Evolutionary conservation across 2,888 invertebrate genomes (phyloP), one percentile per base, ranked within the genome.

Genomic region (Erebia ligea): DNA sequence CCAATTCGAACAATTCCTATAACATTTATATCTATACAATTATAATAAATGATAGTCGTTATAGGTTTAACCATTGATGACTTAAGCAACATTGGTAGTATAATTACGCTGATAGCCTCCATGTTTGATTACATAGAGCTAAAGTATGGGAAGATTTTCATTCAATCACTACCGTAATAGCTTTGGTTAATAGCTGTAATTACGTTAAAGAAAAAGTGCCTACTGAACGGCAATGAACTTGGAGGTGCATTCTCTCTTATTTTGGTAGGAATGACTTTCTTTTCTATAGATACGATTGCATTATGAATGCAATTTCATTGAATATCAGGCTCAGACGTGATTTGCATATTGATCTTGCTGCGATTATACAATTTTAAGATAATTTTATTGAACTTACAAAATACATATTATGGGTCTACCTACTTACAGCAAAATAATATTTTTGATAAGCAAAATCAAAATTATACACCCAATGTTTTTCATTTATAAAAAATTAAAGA

Each of bases 221-320:
- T 54, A 19, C 62, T 21, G 21, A 68, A 52, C 21, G 61, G 68
- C 68, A 68, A 68, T 68, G 68, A 68, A 68, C 68, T 68, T 68
- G 61, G 61, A 61, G 42, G 52, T 52, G 59, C 61, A 68, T 68
- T 52, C 52, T 61, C 59, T 50, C 40, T 61, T 54, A 68, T 68
- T 52, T 68, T 42, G 61, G 57, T 21, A 62, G 15, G 62, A 17
- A 62, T 62, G 15, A 61, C 68, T 68, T 68, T 68, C 68, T 61
- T 68, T 61, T 68, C 45, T 48, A 19, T 61, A 61, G 13, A 42
- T 42, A 61, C 1, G 40, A 40, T 6, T n/a, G 10, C n/a, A 40
- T 42, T 61, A 54, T 3, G 54, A 65, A 17, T 40, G 54, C 56
- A 40, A 54, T 65, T 65, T 40, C 45, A 48, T 62, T 45, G 15